These are phyloP conservation scores for Anableps anableps DNA, from an alignment of 2,797 vertebrate genomes.

Conservation along the genomic window DNA sequence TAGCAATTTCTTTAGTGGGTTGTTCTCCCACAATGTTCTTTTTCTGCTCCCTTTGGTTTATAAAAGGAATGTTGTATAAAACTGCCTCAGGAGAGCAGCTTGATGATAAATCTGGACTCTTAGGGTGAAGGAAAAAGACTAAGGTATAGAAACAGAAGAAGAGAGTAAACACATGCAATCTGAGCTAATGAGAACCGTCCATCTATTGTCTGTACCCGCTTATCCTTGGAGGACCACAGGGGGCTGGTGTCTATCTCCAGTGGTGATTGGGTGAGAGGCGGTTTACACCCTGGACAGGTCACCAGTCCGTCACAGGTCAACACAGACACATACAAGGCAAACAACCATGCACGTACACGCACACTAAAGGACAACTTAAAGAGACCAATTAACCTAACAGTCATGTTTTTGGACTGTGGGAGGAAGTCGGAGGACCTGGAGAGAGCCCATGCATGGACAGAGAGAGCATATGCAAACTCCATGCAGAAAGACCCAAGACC, in stretches of 20 bases:
- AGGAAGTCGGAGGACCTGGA: too few species aligned
- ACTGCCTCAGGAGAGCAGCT: conserved; percentile 40
- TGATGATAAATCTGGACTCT: conserved; percentile 54
- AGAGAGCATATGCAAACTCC: too few species aligned
- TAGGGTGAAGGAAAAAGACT: conserved; percentile 13
- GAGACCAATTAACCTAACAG: too few species aligned
- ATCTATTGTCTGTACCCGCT: background rate
- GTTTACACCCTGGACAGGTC: background rate
- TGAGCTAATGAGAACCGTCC: conserved; percentile 1
- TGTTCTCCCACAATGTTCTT: conserved; percentile 22
- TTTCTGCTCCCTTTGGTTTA: conserved; percentile 51
- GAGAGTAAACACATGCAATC: conserved; percentile 15
- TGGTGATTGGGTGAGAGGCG: background rate
- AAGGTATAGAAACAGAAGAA: conserved; percentile 20
- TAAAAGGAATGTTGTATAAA: conserved; percentile 71
- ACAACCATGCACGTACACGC: too few species aligned
- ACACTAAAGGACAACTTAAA: too few species aligned
- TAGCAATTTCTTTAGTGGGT: background rate
- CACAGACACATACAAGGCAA: too few species aligned
- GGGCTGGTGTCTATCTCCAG: background rate
- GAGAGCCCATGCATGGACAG: too few species aligned
- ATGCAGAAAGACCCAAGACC: too few species aligned
- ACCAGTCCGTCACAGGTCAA: background rate
- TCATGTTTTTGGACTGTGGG: background rate
- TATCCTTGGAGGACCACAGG: background rate